Evolutionary conservation across 1,140 invertebrate species (phyloP).

Genomic region (Aporrectodea caliginosa): DNA sequence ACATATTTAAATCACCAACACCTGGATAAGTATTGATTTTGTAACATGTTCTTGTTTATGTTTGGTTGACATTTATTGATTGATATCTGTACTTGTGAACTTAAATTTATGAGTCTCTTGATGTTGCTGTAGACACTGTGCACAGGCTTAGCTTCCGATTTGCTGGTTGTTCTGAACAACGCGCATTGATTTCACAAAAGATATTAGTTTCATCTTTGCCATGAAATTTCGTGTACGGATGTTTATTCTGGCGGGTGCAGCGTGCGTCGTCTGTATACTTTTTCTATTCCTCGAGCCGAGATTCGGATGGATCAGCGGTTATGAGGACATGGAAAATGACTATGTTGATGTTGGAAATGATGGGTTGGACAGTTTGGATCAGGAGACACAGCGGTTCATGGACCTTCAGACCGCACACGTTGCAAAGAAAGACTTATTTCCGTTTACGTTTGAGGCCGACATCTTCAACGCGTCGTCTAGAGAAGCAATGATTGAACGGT

Average conservation of each 20-base stretch:
- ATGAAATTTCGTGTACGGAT: not conserved
- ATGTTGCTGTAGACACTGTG: too few relatives aligned
- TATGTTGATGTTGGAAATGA: not conserved
- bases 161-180: too few relatives aligned
- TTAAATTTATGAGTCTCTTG: too few relatives aligned
- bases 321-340: not conserved
- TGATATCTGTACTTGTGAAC: too few relatives aligned
- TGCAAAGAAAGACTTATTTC: not conserved
- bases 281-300: not conserved
- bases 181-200: too few relatives aligned
- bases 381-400: not conserved
- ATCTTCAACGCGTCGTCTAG: not conserved
- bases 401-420: too few relatives aligned
- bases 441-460: not conserved
- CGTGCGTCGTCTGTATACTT: not conserved
- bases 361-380: not conserved
- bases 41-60: too few relatives aligned
- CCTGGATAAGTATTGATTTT: too few relatives aligned
- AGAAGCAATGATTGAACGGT: not conserved
- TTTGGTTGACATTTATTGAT: too few relatives aligned
- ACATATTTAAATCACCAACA: too few relatives aligned
- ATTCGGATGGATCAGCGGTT: not conserved
- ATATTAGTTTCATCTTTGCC: too few relatives aligned
- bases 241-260: not conserved
- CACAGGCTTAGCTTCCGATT: too few relatives aligned